phyloP scores from a whole-genome alignment of 2,113 vertebrate genomes.

The Phrynosoma blainvillii region DNA sequence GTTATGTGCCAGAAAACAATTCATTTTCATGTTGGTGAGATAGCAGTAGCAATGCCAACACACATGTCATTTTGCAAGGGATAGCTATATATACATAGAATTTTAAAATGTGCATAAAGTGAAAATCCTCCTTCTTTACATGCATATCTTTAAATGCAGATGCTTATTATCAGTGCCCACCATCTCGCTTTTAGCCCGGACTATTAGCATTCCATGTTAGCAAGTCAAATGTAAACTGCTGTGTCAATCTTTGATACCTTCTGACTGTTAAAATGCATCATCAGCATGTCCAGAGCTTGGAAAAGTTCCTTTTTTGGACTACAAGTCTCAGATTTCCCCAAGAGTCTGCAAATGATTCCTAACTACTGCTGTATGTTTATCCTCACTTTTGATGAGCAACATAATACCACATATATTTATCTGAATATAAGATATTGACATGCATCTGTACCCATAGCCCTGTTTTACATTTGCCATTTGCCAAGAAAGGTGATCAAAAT shows the following conservation, averaged over 20 bases:
- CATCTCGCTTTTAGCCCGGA: not conserved
- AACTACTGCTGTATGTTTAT: not conserved
- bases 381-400: not conserved
- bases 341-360: too few relatives aligned
- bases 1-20: slow-evolving; percentile 20
- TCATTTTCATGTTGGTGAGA: slow-evolving; percentile 43
- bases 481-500: too few relatives aligned
- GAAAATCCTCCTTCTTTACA: slow-evolving; percentile 6
- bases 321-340: too few relatives aligned
- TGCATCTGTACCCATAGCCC: too few relatives aligned
- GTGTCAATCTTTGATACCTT: not conserved
- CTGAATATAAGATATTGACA: too few relatives aligned
- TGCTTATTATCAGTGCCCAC: not conserved
- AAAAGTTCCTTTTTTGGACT: too few relatives aligned
- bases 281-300: too few relatives aligned
- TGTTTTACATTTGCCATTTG: too few relatives aligned
- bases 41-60: slow-evolving; percentile 21
- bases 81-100: slow-evolving; percentile 18
- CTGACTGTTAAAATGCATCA: not conserved
- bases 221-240: not conserved
- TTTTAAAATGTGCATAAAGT: not conserved
- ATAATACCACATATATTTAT: not conserved
- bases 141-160: slow-evolving; percentile 2
- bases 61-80: slow-evolving; percentile 28
- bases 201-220: not conserved